Base-by-base conservation (phyloP, 2,888 invertebrate genomes). In the Acleris holmiana region DNA sequence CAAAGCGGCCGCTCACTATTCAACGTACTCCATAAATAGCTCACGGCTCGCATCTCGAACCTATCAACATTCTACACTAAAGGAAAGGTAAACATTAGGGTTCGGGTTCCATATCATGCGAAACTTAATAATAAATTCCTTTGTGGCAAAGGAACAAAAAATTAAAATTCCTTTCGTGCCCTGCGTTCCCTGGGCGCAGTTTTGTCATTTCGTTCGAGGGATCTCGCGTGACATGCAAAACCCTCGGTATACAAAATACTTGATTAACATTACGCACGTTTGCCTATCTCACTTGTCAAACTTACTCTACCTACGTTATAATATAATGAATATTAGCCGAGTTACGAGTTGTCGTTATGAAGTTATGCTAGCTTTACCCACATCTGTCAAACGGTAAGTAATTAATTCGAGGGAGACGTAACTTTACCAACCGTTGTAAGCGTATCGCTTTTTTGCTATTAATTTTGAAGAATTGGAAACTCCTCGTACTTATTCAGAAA, bases 41-140 rank as follows among this genome's bases (percentile, higher is more conserved):
- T 25, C 53, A 78, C 25, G 25, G 78, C 76, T 80, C 73, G 72
- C 71, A n/a, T 73, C 73, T 75, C 72, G 73, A 76, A 76, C 79
- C 80, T 78, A 81, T 80, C 81, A 83, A 82, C 83, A 85, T 80
- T 85, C 80, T 77, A 78, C 75, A 78, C 79, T 77, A 72, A 75
- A 75, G 76, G 73, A 73, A 80, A 82, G 82, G 85, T 84, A 78
- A 77, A 66, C 60, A 67, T 69, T 66, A 80, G 79, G 79, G 76
- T 76, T 80, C 41, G 78, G 79, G 78, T 73, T 79, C 77, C 73
- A 75, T 80, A 77, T 81, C 82, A 85, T 84, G 85, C 81, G 78
- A 76, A 76, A 79, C 84, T 84, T 88, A 85, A 89, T 88, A 88
- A 88, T 86, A 87, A 86, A 88, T 90, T 88, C 85, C 83, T 86